These are phyloP conservation scores for Sebastes hopkinsi DNA, from an alignment of 2,797 vertebrate species.

Conservation along the genomic window DNA sequence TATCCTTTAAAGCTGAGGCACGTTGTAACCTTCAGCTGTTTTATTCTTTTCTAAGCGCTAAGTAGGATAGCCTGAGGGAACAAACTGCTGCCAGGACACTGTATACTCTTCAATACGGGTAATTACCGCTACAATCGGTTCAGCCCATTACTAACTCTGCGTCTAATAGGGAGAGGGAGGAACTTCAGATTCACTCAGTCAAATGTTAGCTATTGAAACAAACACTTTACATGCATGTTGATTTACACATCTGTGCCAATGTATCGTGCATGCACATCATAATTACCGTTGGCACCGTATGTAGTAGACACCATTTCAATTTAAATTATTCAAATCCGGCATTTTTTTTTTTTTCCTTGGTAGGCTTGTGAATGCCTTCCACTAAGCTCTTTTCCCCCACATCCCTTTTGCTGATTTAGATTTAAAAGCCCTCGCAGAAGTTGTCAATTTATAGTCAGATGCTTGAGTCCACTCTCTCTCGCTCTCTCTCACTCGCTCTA, in stretches of 20 bases:
- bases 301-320: constrained; percentile 35
- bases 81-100: constrained; percentile 60
- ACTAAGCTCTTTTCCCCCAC: constrained; percentile 28
- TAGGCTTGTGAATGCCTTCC: constrained; percentile 28
- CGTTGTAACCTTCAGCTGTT: constrained; percentile 74
- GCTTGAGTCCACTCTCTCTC: constrained; percentile 17
- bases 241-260: constrained; percentile 34
- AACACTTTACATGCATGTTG: constrained; percentile 3
- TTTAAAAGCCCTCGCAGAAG: constrained; percentile 52
- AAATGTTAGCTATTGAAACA: constrained; percentile 30
- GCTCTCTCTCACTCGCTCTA: constrained; percentile 6
- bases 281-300: constrained; percentile 42
- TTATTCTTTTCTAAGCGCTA: constrained; percentile 65
- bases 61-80: constrained; percentile 62
- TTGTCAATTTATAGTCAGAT: constrained; percentile 51
- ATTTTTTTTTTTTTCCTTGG: constrained; percentile 4
- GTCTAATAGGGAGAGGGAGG: constrained; percentile 15
- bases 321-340: constrained; percentile 60
- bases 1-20: constrained; percentile 70
- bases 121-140: constrained; percentile 61
- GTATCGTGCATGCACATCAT: constrained; percentile 32
- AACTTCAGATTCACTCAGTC: constrained; percentile 24
- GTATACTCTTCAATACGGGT: constrained; percentile 52
- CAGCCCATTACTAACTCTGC: constrained; percentile 45
- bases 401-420: constrained; percentile 47